Evolutionary conservation across 53 echinoderm and acorn worm species (phyloP), one percentile per base, ranked within the genome.

Genomic region (Echinometra lucunter): DNA sequence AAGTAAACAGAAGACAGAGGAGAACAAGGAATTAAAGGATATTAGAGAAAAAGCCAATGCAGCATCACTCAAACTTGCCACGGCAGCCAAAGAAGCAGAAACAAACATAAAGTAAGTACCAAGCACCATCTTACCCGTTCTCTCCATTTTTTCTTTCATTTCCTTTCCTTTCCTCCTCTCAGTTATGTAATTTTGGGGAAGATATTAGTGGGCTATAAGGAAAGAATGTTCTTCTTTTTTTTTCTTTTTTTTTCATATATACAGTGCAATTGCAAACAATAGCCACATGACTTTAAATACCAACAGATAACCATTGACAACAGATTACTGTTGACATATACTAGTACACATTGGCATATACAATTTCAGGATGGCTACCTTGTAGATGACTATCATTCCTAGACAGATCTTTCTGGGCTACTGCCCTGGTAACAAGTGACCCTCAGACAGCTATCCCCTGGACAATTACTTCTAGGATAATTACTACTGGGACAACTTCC

Each of bases 51-150:
- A 97, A 75, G 97, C 98, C 66, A 97, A 98, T 53, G 95, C 91
- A n/a, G 96, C 98, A 10, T 98, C 98, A 13, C 72, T 97, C 78
- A 98, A 98, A 94, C 94, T 98, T 30, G 98, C 98, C 35, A 96
- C 97, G 3, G 96, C 97, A 57, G 97, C 98, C 23, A 98, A 97
- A 95, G 98, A 97, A 80, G 98, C 98, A 25, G 98, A 98, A 92
- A 81, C 96, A 58, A 96, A 97, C 47, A 93, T 98, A 75, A 98
- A 97, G 98, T 98, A 96, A 95, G 98, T 96, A 63, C 6, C 28
- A 18, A 35, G 70, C 44, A 66, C 25, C 37, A 25, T 66, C 37
- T 91, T 57, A 58, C 72, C 30, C 32, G 10, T 34, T 32, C 11
- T 70, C 10, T 70, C 70, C 60, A 21, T 58, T 17, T 58, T 47